Evolutionary conservation across 2,113 vertebrate species (phyloP).

Genomic region (Azemiops feae): DNA sequence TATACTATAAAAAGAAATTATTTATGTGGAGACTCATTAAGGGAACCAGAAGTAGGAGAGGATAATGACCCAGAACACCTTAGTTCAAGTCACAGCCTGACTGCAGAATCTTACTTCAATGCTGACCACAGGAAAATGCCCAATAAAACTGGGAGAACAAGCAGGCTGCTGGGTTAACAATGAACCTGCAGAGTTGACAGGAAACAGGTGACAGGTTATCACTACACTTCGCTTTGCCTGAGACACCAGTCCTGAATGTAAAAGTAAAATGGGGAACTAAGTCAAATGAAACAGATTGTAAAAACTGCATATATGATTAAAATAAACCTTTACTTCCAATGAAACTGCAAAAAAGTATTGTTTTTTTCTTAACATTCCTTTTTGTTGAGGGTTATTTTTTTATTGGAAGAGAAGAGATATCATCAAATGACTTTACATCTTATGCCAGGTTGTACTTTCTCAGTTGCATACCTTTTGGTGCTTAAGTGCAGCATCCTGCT

Average conservation of each 20-base stretch:
- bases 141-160: not conserved
- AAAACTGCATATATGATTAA: not conserved
- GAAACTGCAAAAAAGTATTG: not conserved
- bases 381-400: not conserved
- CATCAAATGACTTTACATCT: not conserved
- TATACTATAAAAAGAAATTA: not conserved
- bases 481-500: conserved; percentile 53
- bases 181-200: not conserved
- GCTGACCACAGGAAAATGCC: not conserved
- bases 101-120: not conserved
- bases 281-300: not conserved
- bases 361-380: not conserved
- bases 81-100: not conserved
- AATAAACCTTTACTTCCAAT: not conserved
- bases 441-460: not conserved
- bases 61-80: not conserved
- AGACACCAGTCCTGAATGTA: not conserved
- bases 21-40: not conserved
- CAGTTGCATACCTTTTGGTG: conserved; percentile 57
- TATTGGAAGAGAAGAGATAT: not conserved
- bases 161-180: not conserved
- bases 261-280: not conserved
- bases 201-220: not conserved
- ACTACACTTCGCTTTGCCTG: not conserved
- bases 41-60: not conserved